Base-by-base conservation (phyloP, 2,113 vertebrate genomes). In the Chloropsis hardwickii region DNA sequence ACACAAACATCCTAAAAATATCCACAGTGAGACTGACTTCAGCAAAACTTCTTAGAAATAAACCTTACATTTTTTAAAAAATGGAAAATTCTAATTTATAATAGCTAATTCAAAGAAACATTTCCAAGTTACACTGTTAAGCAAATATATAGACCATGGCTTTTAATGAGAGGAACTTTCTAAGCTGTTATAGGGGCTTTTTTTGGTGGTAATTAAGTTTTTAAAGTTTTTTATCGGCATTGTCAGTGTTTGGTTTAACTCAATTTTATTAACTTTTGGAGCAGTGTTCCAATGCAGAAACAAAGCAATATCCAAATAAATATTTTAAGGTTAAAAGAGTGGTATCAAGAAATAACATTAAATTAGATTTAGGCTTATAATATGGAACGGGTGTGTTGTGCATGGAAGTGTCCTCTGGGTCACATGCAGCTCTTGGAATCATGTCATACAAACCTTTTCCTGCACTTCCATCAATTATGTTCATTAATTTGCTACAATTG, bases 261-360 rank as follows among this genome's bases (percentile, higher is more conserved):
- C 37, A 40, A 9, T 56, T 57, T 50, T 7, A 61, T 42, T 42
- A 76, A 72, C 27, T 79, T 50, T 39, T 13, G n/a, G 7, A 81
- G 27, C 9, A 54, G 33, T 20, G 19, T 66, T 86, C 47, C 51
- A 73, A 51, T 25, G 51, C 24, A 90, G 39, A 92, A 92, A 77
- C 29, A 92, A 81, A 85, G 21, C 23, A 90, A 73, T 19, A 88
- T 50, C 25, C n/a, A 86, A 78, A 81, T 66, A 81, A 80, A 78
- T 53, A 11, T 48, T 79, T 81, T 79, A 48, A 69, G 14, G 10
- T 84, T 61, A 57, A 95, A 96, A 92, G 31, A 79, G 21, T 1
- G 0, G 25, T 45, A 88, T n/a, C 31, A 85, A 87, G 61, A 78
- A 76, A 33, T 44, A 81, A 81, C 18, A 72, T 31, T 6, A 65